Evolutionary conservation across 2,113 vertebrate species (phyloP).

Genomic region (chimpanzee (Pan troglodytes)): NHGRI_mPanTro3-v2.1_pri NC_072414.2:50619501-50620000

Average conservation of each 20-base stretch:
- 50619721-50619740: slow-evolving; percentile 14
- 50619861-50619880: neutral
- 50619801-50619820: slow-evolving; percentile 37
- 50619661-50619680: neutral
- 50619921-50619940: neutral
- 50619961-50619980: neutral
- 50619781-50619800: neutral
- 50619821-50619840: slow-evolving; percentile 16
- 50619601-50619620: neutral
- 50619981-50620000: neutral
- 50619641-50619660: neutral
- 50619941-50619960: neutral
- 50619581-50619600: neutral
- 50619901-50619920: neutral
- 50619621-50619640: slow-evolving; percentile 1
- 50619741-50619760: neutral
- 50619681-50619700: slow-evolving; percentile 6
- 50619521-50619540: slow-evolving; percentile 11
- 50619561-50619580: neutral
- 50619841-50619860: neutral
- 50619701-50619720: neutral
- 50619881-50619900: neutral
- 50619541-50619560: neutral
- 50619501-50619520: neutral
- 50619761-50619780: neutral